Evolutionary conservation across 2,113 vertebrate genomes (phyloP).

Genomic region (Opisthocomus hoazin): DNA sequence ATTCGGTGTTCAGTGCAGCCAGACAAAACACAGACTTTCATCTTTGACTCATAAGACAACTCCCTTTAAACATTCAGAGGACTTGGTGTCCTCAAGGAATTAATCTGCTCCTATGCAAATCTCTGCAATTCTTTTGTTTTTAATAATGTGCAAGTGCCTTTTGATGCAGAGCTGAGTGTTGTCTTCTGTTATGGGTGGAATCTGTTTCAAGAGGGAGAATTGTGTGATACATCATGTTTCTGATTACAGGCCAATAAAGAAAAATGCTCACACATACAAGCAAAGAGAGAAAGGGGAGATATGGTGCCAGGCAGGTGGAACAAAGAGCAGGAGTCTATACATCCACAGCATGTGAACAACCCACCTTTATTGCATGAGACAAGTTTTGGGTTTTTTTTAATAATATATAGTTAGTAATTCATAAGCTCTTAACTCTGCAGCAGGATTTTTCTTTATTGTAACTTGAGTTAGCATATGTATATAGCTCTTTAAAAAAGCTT

Average conservation of each 20-base stretch:
- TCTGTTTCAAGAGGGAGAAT: not conserved
- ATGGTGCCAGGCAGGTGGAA: not conserved
- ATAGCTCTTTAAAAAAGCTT: not conserved
- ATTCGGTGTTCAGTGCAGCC: not conserved
- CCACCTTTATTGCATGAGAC: not conserved
- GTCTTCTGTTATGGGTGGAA: not conserved
- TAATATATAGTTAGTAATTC: not conserved
- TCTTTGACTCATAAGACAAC: slow-evolving; percentile 56
- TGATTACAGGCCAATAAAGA: not conserved
- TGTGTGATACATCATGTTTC: not conserved
- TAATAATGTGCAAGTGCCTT: not conserved
- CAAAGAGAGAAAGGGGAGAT: not conserved
- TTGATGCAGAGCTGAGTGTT: slow-evolving; percentile 25
- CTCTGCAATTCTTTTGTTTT: slow-evolving; percentile 25
- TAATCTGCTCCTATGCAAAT: slow-evolving; percentile 12
- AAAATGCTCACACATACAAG: not conserved
- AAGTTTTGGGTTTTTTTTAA: not conserved
- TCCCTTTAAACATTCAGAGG: not conserved
- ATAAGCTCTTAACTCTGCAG: not conserved
- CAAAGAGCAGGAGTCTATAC: not conserved
- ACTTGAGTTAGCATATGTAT: not conserved
- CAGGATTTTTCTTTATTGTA: not conserved
- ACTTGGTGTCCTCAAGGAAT: not conserved
- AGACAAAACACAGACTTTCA: not conserved
- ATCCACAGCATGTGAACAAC: not conserved